Base-by-base conservation (phyloP, 64 coral and sea anemone genomes). In the Montipora efflorescens region DNA sequence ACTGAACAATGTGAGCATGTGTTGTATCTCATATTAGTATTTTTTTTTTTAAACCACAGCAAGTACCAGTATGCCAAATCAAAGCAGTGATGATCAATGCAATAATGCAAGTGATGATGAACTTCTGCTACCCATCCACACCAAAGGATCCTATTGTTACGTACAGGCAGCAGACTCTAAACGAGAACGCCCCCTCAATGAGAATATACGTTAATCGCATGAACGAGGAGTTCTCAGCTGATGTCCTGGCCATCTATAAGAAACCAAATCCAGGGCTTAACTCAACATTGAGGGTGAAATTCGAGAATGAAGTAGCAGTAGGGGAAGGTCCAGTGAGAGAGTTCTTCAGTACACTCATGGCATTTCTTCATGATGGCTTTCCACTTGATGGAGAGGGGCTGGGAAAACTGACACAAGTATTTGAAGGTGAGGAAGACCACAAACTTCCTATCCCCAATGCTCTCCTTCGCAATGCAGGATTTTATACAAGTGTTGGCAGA, bases 201-300 rank as follows among this genome's bases (percentile, higher is more conserved):
- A 79, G 90, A 74, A 67, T 83, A 5, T 91, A 21, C 57, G 67
- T 91, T 4, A 75, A 79, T 55, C 36, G 79, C 3, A 79, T 91
- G 43, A 28, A 74, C 43, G 62, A 68, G 22, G 90, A 91, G 16
- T 91, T 91, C 51, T 18, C 90, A 28, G 44, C 53, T 74, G 90
- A 91, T 83, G 79, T 83, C 15, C 22, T 91, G 20, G 49, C 36
- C 61, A 50, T 91, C 3, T 91, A 91, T 79, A 91, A 91, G 52
- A 91, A 91, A 23, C 79, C 79, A 22, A 74, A 72, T 36, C 61
- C 59, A 18, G 8, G 47, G 11, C 25, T 91, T 25, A 10, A 49
- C 48, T 66, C 90, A 47, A 46, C 19, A 1, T 1, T 67, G 11
- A 91, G 67, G 28, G 90, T 91, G 19, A 47, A 9, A 64, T 91